Evolutionary conservation across 92 coral and sea anemone genomes (phyloP), one percentile per base, ranked within the genome.

Genomic region (Chrysogorgia sp.): DNA sequence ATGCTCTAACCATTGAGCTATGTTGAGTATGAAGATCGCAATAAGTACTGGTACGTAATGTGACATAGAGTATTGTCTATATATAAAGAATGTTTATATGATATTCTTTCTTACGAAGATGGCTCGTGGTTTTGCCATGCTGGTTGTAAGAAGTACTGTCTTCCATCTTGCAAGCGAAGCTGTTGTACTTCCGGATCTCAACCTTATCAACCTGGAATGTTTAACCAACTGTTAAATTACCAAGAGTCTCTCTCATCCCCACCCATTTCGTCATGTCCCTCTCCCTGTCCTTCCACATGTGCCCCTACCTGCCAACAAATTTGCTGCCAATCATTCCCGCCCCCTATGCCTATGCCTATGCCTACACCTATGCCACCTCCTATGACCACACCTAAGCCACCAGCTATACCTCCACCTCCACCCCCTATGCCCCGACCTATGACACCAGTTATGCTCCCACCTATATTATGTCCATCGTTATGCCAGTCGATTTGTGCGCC

Each of bases 161-260:
- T 94, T 19, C 91, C 98, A 2, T 94, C 98, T 23, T 94, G 98
- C 76, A 94, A 94, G 84, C 79, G 88, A 81, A 94, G 98, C 86
- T 94, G 98, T 65, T 94, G 98, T 68, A 84, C 85, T 1, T 83
- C 89, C 6, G 87, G 92, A 31, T 97, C 98, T 9, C 92, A 96
- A 6, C 86, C 90, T 74, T 94, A 94, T 87, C 82, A 84, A 15
- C 97, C 94, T 1, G 84, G 77, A 58, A 88, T 87, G 97, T 94
- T 91, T 80, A 88, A 90, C 4, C 94, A 94, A 66, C 87, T 94
- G 1, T 72, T 94, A 47, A 91, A 85, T 77, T 94, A 91, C 68
- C 98, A 94, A 78, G 90, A 93, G 5, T 21, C 89, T 23, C 85
- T 91, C 0, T 79, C 89, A 40, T 84, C 96, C 52, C 98, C 98